Evolutionary conservation across 2,797 vertebrate species (phyloP).

Genomic region (Neosalanx taihuensis): DNA sequence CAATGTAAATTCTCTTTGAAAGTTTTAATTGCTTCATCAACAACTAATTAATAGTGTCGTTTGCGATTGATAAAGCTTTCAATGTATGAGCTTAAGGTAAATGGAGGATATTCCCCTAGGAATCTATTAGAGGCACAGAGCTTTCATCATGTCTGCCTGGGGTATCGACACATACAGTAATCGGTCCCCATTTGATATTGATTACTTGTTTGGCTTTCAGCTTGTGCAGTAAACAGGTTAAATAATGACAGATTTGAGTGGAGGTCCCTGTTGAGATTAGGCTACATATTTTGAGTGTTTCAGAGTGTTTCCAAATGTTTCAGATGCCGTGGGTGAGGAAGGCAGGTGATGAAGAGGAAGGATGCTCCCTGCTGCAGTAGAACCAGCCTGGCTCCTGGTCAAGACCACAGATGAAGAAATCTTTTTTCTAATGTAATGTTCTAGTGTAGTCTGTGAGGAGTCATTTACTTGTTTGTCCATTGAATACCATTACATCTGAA

Average conservation of each 20-base stretch:
- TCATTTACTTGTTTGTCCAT: too few species aligned
- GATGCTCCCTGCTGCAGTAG: too few species aligned
- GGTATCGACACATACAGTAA: conserved; percentile 70
- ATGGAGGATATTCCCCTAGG: conserved; percentile 51
- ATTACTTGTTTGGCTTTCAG: conserved; percentile 70
- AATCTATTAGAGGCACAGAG: conserved; percentile 62
- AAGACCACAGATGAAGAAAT: neutral
- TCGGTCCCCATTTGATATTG: conserved; percentile 71
- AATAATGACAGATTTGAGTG: conserved; percentile 67
- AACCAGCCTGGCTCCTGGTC: too few species aligned
- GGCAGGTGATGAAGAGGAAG: too few species aligned
- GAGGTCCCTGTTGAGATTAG: conserved; percentile 32
- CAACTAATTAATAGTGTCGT: conserved; percentile 61
- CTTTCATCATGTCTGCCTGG: conserved; percentile 70
- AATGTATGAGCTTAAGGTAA: conserved; percentile 61
- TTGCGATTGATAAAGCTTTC: conserved; percentile 49
- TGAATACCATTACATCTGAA: too few species aligned
- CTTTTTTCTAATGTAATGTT: neutral
- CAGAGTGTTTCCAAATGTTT: too few species aligned
- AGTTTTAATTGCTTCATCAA: conserved; percentile 64
- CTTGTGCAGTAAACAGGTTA: conserved; percentile 62
- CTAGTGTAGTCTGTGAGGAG: too few species aligned
- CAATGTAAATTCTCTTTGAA: conserved; percentile 57
- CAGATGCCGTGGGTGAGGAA: too few species aligned
- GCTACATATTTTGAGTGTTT: neutral